Conservation (phyloP, 2,113 vertebrate species). For the Rhinogobius similis region DNA sequence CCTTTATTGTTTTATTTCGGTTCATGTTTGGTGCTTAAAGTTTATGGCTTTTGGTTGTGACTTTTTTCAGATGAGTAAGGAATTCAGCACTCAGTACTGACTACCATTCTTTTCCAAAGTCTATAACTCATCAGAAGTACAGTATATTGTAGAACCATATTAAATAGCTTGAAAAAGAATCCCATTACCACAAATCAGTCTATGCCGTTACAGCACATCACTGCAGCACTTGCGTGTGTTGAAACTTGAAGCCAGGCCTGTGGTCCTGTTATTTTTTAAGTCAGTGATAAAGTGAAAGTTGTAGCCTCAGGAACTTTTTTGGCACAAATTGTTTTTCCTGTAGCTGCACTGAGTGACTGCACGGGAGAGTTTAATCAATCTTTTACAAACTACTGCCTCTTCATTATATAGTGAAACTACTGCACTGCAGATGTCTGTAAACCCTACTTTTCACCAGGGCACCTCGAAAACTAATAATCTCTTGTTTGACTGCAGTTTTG, state of each 20-base stretch:
- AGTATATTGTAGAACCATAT: no score
- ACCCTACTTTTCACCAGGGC: background rate
- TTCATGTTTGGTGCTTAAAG: no score
- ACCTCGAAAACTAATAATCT: background rate
- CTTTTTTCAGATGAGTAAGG: no score
- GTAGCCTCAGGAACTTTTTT: background rate
- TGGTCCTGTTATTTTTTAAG: background rate
- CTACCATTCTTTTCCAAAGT: no score
- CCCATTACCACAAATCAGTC: background rate
- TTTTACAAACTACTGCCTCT: constrained; percentile 9
- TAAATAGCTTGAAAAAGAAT: background rate
- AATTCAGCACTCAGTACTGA: no score
- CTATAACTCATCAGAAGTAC: no score
- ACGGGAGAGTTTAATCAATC: constrained; percentile 3
- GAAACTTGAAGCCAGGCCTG: background rate
- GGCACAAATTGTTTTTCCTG: background rate
- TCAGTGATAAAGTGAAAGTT: background rate
- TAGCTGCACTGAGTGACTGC: background rate
- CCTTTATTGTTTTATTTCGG: no score
- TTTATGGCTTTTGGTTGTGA: no score
- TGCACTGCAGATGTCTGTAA: constrained; percentile 1
- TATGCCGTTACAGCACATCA: background rate
- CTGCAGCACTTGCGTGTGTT: background rate
- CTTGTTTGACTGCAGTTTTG: background rate
- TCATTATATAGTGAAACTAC: constrained; percentile 11